phyloP scores from a whole-genome alignment of 2,888 invertebrate genomes.

The Microchrysa polita region DNA sequence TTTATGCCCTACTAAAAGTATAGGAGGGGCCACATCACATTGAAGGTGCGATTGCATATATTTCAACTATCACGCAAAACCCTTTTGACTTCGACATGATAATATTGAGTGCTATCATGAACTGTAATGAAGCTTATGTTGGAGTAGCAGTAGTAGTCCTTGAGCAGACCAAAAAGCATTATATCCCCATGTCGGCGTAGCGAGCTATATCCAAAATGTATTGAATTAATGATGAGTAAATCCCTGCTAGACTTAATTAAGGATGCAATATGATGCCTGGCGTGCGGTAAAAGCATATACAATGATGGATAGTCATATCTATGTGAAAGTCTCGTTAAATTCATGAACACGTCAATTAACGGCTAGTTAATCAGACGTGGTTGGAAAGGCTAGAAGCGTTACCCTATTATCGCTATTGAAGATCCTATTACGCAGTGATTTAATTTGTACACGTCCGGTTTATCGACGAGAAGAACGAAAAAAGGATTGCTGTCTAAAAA shows the following conservation, averaged over 20 bases:
- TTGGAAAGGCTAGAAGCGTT: neutral
- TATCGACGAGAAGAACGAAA: too few species aligned
- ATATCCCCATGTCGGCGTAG: too few species aligned
- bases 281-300: neutral
- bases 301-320: too few species aligned
- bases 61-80: slow-evolving; percentile 16
- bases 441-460: neutral
- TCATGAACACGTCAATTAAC: slow-evolving; percentile 27
- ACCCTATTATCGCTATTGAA: neutral
- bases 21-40: neutral
- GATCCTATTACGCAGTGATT: neutral
- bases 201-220: slow-evolving; percentile 8
- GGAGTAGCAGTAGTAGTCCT: too few species aligned
- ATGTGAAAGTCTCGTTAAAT: neutral
- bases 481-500: too few species aligned
- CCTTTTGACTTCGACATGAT: slow-evolving; percentile 7
- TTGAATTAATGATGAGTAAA: slow-evolving; percentile 41
- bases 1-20: neutral
- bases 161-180: too few species aligned
- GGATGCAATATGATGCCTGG: slow-evolving; percentile 23
- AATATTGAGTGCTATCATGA: neutral
- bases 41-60: neutral
- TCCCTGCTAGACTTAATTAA: slow-evolving; percentile 33
- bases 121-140: too few species aligned
- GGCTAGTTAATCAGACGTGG: slow-evolving; percentile 18